Evolutionary conservation across 2,797 vertebrate genomes (phyloP).

Genomic region (Phoxinus dragarum): DNA sequence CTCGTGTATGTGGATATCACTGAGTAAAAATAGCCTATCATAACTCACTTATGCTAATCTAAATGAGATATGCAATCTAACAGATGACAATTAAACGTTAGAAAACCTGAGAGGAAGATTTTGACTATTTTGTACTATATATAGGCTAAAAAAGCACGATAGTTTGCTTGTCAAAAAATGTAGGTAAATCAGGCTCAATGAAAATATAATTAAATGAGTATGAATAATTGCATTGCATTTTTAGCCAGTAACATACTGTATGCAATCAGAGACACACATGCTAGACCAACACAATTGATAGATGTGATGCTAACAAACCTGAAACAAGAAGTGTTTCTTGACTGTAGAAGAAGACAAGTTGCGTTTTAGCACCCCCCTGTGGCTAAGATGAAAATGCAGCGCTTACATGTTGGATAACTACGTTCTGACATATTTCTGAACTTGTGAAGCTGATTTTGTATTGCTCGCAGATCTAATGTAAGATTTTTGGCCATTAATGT

Average conservation of each 20-base stretch:
- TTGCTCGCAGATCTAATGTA: background rate
- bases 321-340: background rate
- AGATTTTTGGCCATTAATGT: background rate
- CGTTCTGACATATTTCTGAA: background rate
- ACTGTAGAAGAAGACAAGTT: background rate
- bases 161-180: background rate
- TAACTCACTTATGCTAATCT: slow-evolving; percentile 40
- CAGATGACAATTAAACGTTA: slow-evolving; percentile 23
- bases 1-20: slow-evolving; percentile 25
- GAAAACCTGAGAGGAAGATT: slow-evolving; percentile 28
- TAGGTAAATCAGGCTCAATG: background rate
- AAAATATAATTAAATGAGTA: background rate
- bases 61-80: slow-evolving; percentile 29
- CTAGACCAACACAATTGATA: no score
- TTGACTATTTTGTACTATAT: slow-evolving; percentile 10
- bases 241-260: background rate
- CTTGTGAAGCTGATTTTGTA: background rate
- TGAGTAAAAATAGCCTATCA: slow-evolving; percentile 28
- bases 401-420: background rate
- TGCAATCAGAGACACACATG: background rate
- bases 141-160: background rate
- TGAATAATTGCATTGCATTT: background rate
- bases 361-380: background rate
- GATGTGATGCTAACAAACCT: background rate
- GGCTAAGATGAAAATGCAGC: background rate